Evolutionary conservation across 2,888 invertebrate species (phyloP), one percentile per base, ranked within the genome.

Genomic region (Agriopis aurantiaria): DNA sequence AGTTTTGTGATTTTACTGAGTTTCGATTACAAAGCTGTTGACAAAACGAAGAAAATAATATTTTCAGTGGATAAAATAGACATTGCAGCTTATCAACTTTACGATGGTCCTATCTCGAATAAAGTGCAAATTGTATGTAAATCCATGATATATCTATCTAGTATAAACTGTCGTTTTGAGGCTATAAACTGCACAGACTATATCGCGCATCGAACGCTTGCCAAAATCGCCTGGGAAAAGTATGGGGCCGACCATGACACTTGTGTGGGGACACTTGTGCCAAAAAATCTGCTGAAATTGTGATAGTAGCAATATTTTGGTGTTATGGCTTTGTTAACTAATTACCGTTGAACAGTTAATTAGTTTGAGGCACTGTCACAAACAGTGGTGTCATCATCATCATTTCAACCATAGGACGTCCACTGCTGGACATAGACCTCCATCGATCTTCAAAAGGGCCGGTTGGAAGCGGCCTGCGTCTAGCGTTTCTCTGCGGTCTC

Each of bases 231-330:
- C 58, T 43, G 71, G 66, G 23, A 17, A 69, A 76, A 62, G 72
- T 72, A 76, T 68, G 72, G 61, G 49, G 68, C 14, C 65, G 56
- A 53, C 64, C 68, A 70, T 74, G 56, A 69, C 62, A 61, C 70
- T 68, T 69, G 75, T 75, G 76, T n/a, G n/a, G n/a, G n/a, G 56
- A 69, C 62, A 61, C 70, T 68, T 69, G 75, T 75, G 76, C 76
- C 76, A 76, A 76, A 75, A 74, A 70, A 66, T 64, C 46, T 70
- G 70, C 58, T 58, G 70, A 70, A 69, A 69, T 55, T 69, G 62
- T 45, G 52, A 66, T 70, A 55, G 43, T 2, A 6, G 8, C 48
- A 62, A 57, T 53, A 70, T 69, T 65, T 65, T 65, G 61, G 45
- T 62, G 53, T 0, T 63, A 63, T 62, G 5, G 23, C 41, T 51